A percentile compares a stretch with the other conserved stretches of the same genome.
Evolutionary conservation across 2,888 invertebrate genomes (phyloP).

Genomic region (Abscondita cerata): DNA sequence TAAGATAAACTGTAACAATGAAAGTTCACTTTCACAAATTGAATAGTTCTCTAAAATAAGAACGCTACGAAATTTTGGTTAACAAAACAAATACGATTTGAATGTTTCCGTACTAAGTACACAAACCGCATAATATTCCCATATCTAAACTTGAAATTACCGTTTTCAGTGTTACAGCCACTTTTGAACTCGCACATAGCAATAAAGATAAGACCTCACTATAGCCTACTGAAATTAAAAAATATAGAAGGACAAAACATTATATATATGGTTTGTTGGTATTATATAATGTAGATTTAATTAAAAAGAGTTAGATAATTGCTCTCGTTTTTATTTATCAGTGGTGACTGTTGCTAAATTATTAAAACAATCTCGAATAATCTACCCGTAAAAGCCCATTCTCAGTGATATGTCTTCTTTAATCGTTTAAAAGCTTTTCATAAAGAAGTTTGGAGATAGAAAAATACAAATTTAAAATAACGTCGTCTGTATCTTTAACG

Average conservation of each 20-base stretch:
- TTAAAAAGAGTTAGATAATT: neutral
- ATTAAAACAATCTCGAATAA: too few species aligned
- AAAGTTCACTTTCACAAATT: conserved; percentile 30
- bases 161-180: conserved; percentile 33
- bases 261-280: neutral
- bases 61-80: conserved; percentile 24
- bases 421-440: conserved; percentile 26
- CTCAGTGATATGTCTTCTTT: conserved; percentile 12
- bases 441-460: conserved; percentile 17
- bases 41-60: conserved; percentile 22
- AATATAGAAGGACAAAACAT: conserved; percentile 20
- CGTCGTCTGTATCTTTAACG: conserved; percentile 24
- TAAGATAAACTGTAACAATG: conserved; percentile 25
- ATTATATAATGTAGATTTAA: conserved; percentile 2
- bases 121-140: conserved; percentile 31
- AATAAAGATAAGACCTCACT: conserved; percentile 39
- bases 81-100: conserved; percentile 28
- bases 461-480: conserved; percentile 17
- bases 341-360: too few species aligned
- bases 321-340: too few species aligned
- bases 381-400: too few species aligned
- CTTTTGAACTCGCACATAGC: conserved; percentile 39
- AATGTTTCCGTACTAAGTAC: conserved; percentile 31
- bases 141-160: conserved; percentile 36
- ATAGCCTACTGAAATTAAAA: conserved; percentile 29